Evolutionary conservation across 2,797 vertebrate genomes (phyloP).

Genomic region (Falco concolor): DNA sequence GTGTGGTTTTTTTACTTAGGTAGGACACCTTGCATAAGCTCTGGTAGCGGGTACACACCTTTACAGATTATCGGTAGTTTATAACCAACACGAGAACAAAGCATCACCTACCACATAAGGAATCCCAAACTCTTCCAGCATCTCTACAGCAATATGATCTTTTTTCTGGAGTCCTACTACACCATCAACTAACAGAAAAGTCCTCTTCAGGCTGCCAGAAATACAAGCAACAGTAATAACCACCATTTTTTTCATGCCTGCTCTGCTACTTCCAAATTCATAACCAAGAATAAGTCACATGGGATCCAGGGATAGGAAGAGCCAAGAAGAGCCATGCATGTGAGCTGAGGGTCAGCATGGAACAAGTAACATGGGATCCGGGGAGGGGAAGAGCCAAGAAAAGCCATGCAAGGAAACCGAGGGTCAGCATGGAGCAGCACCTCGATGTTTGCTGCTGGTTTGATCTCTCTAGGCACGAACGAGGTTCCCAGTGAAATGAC

Average conservation of each 20-base stretch:
- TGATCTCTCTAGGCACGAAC: not conserved
- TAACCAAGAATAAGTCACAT: not conserved
- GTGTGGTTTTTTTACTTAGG: not conserved
- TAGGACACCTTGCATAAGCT: not conserved
- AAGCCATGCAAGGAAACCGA: not conserved
- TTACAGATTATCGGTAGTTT: not conserved
- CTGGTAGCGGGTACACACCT: not conserved
- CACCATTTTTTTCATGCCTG: not conserved
- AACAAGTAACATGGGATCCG: not conserved
- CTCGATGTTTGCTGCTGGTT: not conserved
- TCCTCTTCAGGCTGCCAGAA: conserved; percentile 84
- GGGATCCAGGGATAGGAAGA: not conserved
- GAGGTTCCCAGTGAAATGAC: not conserved
- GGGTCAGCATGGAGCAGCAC: not conserved
- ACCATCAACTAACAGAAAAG: conserved; percentile 89
- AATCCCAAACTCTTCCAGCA: conserved; percentile 90
- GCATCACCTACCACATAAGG: conserved; percentile 86
- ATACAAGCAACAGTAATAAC: conserved; percentile 7
- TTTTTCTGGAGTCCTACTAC: conserved; percentile 81
- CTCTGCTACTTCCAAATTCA: not conserved
- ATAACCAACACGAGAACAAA: not conserved
- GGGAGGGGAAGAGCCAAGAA: not conserved
- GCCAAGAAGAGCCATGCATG: not conserved
- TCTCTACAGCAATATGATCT: conserved; percentile 86
- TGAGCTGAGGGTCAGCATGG: not conserved